phyloP scores from a whole-genome alignment of 2,113 vertebrate genomes.

The Theropithecus gelada region DNA sequence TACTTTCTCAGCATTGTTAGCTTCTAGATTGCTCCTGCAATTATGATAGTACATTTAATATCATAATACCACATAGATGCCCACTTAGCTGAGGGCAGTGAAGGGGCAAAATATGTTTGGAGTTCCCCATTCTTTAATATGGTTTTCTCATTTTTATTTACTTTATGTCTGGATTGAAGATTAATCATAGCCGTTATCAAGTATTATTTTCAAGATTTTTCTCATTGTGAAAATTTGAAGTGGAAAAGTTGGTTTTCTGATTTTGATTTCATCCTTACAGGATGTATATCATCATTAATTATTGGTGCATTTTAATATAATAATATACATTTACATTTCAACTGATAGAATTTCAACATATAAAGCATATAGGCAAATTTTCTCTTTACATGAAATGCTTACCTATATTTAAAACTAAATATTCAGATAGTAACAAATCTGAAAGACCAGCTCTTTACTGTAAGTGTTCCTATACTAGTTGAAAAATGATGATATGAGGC shows the following conservation, averaged over 20 bases:
- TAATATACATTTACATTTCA: not conserved
- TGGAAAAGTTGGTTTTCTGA: not conserved
- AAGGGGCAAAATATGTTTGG: not conserved
- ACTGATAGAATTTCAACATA: not conserved
- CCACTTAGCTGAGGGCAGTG: not conserved
- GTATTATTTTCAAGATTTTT: not conserved
- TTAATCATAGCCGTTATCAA: not conserved
- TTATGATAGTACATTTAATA: not conserved
- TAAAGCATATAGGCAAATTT: not conserved
- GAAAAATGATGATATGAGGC: not conserved
- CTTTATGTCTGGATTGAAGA: not conserved
- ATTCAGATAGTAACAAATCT: not conserved
- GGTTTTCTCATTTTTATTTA: not conserved
- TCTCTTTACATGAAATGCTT: not conserved
- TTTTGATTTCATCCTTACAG: slow-evolving; percentile 15
- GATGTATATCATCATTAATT: not conserved
- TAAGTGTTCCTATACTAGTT: not conserved
- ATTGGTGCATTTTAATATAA: not conserved
- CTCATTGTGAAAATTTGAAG: not conserved
- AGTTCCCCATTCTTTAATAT: not conserved
- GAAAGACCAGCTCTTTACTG: not conserved
- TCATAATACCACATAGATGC: not conserved
- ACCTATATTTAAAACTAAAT: not conserved
- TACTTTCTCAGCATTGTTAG: not conserved
- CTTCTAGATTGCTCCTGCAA: not conserved